These are phyloP conservation scores for Saiga tatarica DNA, from an alignment of 2,113 vertebrate species.

Conservation along the genomic window DNA sequence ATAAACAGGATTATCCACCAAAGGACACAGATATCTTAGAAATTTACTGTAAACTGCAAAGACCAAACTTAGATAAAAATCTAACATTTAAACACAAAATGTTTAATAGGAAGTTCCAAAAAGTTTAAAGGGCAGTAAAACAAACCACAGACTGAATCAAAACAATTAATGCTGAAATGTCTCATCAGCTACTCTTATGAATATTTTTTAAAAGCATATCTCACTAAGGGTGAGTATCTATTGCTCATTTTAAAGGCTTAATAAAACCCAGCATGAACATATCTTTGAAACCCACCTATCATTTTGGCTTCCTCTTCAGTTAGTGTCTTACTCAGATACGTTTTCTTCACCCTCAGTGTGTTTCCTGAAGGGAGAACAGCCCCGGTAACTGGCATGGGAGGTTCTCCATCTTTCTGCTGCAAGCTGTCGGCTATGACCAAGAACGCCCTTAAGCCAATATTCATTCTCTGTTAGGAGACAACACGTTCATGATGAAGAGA, in stretches of 20 bases:
- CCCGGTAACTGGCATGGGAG: constrained; percentile 99
- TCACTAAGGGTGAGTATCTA: background rate
- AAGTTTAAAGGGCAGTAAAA: constrained; percentile 30
- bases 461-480: constrained; percentile 91
- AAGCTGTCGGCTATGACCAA: constrained; percentile 97
- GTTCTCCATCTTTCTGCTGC: constrained; percentile 98
- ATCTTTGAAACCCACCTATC: constrained; percentile 88
- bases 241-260: background rate
- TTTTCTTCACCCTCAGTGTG: constrained; percentile 98
- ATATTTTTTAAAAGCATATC: background rate
- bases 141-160: constrained; percentile 18
- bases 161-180: background rate
- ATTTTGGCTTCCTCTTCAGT: constrained; percentile 99
- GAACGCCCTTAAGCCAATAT: constrained; percentile 97
- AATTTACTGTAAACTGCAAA: constrained; percentile 15
- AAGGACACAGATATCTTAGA: background rate
- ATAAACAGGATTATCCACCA: background rate
- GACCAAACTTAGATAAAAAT: background rate
- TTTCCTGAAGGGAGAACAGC: constrained; percentile 97
- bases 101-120: constrained; percentile 37
- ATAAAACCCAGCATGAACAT: background rate
- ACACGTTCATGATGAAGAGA: constrained; percentile 3
- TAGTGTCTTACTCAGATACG: constrained; percentile 97
- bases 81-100: constrained; percentile 34
- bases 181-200: background rate